Evolutionary conservation across 2,113 vertebrate genomes (phyloP).

Genomic region (Ammospiza nelsoni): DNA sequence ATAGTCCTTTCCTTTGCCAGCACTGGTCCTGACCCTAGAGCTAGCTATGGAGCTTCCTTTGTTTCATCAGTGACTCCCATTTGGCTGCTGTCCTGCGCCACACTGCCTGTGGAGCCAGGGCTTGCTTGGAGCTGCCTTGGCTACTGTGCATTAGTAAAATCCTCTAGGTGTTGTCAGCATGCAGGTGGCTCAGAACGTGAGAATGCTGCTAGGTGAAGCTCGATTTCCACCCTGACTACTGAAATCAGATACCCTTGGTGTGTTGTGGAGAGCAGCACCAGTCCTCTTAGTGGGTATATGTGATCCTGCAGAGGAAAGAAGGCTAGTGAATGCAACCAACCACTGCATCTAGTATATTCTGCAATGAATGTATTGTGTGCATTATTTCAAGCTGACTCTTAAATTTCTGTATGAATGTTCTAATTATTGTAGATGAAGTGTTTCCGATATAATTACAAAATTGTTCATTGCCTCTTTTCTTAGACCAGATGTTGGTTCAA

Average conservation of each 20-base stretch:
- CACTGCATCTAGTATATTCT: background rate
- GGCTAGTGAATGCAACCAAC: background rate
- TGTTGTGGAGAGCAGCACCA: background rate
- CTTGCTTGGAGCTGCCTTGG: background rate
- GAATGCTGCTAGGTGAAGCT: background rate
- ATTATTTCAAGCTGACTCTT: constrained; percentile 50
- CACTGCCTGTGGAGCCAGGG: background rate
- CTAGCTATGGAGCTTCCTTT: background rate
- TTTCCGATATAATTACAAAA: constrained; percentile 60
- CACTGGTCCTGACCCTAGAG: background rate
- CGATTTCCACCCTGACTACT: background rate
- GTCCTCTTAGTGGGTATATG: background rate
- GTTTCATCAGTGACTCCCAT: accelerated
- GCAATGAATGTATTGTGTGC: constrained; percentile 33
- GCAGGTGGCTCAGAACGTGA: accelerated
- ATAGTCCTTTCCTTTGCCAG: background rate
- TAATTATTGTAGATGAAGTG: constrained; percentile 55
- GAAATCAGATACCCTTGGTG: background rate
- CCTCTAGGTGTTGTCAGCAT: background rate
- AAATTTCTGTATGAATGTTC: constrained; percentile 52
- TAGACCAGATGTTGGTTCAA: constrained; percentile 35
- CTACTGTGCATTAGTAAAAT: accelerated
- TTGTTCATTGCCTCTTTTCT: constrained; percentile 52
- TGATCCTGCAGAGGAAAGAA: background rate
- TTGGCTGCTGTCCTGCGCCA: background rate